Evolutionary conservation across 2,888 invertebrate species (phyloP), one percentile per base, ranked within the genome.

Genomic region (Drosophila mimetica): DNA sequence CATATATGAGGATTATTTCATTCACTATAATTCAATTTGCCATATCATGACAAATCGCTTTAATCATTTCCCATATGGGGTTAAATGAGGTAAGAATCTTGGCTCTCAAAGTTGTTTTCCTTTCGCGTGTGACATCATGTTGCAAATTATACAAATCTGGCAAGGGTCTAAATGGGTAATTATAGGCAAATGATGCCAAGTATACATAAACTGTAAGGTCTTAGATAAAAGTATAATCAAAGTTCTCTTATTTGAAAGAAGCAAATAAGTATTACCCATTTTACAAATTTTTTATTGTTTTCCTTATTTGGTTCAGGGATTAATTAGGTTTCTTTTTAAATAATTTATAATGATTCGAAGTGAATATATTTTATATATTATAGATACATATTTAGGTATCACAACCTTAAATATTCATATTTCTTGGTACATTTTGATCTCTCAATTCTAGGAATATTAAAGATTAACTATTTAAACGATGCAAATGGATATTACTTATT

Each of bases 51-150:
- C 41, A 30, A 44, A 44, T 55, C 36, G 18, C 28, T 48, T 59
- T 22, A 48, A 48, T 34, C 61, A 41, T 34, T 16, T 39, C 14
- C 41, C 32, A 28, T 58, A 39, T 18, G 25, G 42, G 50, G n/a
- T 36, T 42, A 30, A 61, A 32, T 64, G 64, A 61, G 61, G 22
- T 64, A 44, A 64, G 50, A 61, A 44, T 37, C 16, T 37, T 44
- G 42, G 30, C 42, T 36, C 20, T 32, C 18, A 16, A 18, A 11
- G 16, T 7, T 28, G 34, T 36, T 36, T 30, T 37, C 36, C 22
- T 22, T 36, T 60, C 20, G 36, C n/a, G n/a, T 18, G 11, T 44
- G 30, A 25, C 61, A 44, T 64, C 50, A 64, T 51, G 28, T 36
- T 18, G 28, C 20, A n/a, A 50, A 34, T n/a, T 39, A 57, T 51